Evolutionary conservation across 2,797 vertebrate genomes (phyloP).

Genomic region (Novumbra hubbsi): DNA sequence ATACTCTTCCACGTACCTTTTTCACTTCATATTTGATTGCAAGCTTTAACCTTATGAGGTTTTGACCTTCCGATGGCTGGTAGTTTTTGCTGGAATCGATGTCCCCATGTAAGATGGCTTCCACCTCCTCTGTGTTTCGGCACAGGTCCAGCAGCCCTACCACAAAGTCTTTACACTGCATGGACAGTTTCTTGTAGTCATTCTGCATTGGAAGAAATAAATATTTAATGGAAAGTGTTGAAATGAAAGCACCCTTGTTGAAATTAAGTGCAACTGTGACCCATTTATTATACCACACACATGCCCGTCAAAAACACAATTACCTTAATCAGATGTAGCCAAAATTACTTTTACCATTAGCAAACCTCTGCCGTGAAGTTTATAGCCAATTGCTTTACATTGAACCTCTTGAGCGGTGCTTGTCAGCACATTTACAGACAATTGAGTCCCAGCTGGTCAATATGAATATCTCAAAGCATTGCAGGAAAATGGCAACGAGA

Average conservation of each 20-base stretch:
- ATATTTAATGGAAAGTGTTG: not conserved
- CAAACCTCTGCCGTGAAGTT: not conserved
- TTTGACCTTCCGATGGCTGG: constrained; percentile 71
- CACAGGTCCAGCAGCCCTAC: constrained; percentile 94
- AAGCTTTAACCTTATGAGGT: constrained; percentile 91
- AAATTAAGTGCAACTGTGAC: not conserved
- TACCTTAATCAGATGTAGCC: not conserved
- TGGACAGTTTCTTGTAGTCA: constrained; percentile 92
- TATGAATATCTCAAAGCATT: not conserved
- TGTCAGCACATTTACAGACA: not conserved
- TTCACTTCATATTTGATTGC: constrained; percentile 97
- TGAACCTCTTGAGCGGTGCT: constrained; percentile 10
- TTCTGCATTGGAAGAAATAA: constrained; percentile 75
- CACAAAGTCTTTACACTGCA: constrained; percentile 97
- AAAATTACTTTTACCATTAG: not conserved
- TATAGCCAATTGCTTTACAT: not conserved
- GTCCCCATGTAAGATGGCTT: constrained; percentile 90
- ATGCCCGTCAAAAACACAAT: not conserved
- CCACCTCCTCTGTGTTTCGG: constrained; percentile 93
- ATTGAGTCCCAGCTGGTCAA: not conserved
- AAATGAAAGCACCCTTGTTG: not conserved
- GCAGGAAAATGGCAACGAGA: not conserved
- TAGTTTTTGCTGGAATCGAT: constrained; percentile 64
- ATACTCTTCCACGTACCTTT: constrained; percentile 77
- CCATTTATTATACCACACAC: not conserved